Evolutionary conservation across 2,888 invertebrate species (phyloP).

Genomic region (Synergus gifuensis): DNA sequence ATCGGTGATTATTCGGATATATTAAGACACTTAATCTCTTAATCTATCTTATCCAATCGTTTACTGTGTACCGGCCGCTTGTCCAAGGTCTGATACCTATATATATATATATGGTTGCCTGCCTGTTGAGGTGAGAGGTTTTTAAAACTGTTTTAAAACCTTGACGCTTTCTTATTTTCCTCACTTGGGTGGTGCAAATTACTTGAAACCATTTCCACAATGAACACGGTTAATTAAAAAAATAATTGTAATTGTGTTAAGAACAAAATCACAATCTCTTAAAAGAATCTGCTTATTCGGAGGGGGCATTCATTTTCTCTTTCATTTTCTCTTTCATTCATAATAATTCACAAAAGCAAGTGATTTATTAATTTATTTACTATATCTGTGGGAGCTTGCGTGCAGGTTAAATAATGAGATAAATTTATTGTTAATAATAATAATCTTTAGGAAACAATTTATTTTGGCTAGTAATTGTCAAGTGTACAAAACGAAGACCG

Average conservation of each 20-base stretch:
- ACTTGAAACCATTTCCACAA: neutral
- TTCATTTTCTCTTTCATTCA: neutral
- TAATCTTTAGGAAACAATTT: no score
- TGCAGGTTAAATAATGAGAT: no score
- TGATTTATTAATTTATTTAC: neutral
- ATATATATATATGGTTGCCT: neutral
- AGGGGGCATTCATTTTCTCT: neutral
- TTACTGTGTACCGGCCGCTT: slow-evolving; percentile 15
- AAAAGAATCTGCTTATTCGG: neutral
- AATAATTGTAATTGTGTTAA: slow-evolving; percentile 18
- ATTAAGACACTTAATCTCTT: slow-evolving; percentile 10
- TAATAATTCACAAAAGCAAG: neutral
- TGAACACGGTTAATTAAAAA: slow-evolving; percentile 6
- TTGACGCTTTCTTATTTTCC: slow-evolving; percentile 20
- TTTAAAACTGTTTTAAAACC: slow-evolving; percentile 20
- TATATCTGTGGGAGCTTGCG: no score
- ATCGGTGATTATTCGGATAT: slow-evolving; percentile 12
- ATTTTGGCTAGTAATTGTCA: no score
- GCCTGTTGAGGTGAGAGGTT: slow-evolving; percentile 20
- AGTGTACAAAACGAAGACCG: no score
- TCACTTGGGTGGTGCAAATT: slow-evolving; percentile 8
- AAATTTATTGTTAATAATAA: no score
- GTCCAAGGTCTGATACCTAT: slow-evolving; percentile 24
- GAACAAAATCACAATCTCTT: neutral
- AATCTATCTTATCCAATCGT: slow-evolving; percentile 29